These are phyloP conservation scores for Poecile atricapillus DNA, from an alignment of 2,113 vertebrate genomes.

Conservation along the genomic window DNA sequence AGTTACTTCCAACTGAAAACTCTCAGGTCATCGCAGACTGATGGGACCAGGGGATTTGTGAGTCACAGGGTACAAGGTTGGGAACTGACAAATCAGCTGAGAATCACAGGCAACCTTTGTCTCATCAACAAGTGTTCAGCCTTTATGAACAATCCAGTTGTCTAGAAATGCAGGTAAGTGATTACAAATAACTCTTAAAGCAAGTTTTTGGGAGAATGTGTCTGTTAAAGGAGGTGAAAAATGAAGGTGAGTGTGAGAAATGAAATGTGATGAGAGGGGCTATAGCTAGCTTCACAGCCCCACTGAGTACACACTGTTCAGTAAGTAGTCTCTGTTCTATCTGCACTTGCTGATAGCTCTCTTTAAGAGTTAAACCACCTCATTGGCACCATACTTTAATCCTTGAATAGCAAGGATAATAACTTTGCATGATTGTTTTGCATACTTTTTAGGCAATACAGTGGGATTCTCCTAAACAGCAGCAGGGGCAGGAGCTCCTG, in stretches of 20 bases:
- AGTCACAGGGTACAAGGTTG: neutral
- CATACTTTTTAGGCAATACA: neutral
- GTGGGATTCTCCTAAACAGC: neutral
- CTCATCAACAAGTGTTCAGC: neutral
- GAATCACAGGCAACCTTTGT: neutral
- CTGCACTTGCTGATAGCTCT: neutral
- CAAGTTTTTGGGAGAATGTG: neutral
- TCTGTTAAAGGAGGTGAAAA: neutral
- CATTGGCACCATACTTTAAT: neutral
- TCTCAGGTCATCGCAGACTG: neutral
- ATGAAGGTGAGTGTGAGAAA: neutral
- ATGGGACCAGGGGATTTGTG: neutral
- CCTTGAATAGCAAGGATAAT: neutral
- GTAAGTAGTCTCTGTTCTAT: neutral
- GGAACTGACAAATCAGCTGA: neutral
- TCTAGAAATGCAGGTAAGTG: neutral
- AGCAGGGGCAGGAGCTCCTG: neutral
- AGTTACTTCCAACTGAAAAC: neutral
- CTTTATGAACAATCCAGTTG: neutral
- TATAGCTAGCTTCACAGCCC: neutral
- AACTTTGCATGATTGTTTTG: neutral
- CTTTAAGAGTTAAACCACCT: neutral
- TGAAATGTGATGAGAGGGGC: neutral
- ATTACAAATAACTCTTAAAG: neutral
- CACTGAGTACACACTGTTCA: neutral